Percentiles rank a stretch among this genome's conserved stretches.
Conservation (phyloP, 2,888 invertebrate genomes). For the Chrysodeixis includens region DNA sequence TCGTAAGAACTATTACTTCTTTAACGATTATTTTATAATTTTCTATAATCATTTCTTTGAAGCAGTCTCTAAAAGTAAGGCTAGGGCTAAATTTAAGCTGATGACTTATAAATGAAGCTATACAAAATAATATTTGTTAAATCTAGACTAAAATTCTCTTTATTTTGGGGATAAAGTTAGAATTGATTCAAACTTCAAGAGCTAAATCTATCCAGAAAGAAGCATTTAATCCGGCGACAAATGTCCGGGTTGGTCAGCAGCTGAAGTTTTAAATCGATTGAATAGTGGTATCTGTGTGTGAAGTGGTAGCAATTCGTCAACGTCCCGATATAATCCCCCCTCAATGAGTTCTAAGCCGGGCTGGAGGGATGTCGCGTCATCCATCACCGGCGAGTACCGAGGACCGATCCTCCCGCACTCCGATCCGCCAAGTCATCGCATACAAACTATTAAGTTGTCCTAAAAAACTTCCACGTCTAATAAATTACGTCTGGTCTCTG, state of each 20-base stretch:
- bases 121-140: background rate
- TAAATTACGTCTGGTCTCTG: conserved; percentile 41
- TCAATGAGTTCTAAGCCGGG: conserved; percentile 85
- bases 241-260: conserved; percentile 65
- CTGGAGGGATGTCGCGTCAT: conserved; percentile 81
- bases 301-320: conserved; percentile 85
- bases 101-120: background rate
- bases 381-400: conserved; percentile 77
- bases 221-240: conserved; percentile 65
- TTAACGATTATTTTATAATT: background rate
- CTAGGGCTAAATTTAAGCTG: background rate
- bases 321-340: conserved; percentile 85
- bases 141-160: background rate
- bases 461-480: conserved; percentile 59
- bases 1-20: conserved; percentile 29
- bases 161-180: background rate
- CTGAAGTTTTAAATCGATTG: conserved; percentile 84
- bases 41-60: background rate
- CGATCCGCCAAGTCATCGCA: conserved; percentile 72
- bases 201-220: conserved; percentile 29
- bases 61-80: no score
- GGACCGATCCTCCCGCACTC: conserved; percentile 61
- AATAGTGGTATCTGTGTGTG: conserved; percentile 81
- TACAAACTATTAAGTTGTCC: conserved; percentile 65
- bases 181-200: conserved; percentile 15